These are phyloP conservation scores for Petrocephalus microphthalmus DNA, from an alignment of 2,113 vertebrate genomes.

Conservation along the genomic window DNA sequence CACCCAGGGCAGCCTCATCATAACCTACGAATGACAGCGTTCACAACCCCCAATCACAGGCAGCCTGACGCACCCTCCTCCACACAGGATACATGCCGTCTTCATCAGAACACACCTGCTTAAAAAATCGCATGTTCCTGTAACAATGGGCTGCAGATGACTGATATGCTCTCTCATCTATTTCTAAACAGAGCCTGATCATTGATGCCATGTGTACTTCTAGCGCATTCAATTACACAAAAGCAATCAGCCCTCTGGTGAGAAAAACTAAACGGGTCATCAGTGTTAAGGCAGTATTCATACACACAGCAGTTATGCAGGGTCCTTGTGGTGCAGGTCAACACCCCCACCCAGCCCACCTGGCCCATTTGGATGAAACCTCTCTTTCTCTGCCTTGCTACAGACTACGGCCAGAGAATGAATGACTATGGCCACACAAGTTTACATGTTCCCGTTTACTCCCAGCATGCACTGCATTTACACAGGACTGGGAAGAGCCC, in stretches of 20 bases:
- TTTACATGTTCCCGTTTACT: slow-evolving; percentile 52
- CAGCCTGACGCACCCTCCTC: slow-evolving; percentile 16
- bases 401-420: slow-evolving; percentile 43
- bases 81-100: slow-evolving; percentile 52
- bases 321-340: slow-evolving; percentile 39
- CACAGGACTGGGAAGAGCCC: not conserved
- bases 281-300: slow-evolving; percentile 60
- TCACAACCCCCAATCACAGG: slow-evolving; percentile 51
- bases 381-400: slow-evolving; percentile 39
- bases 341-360: slow-evolving; percentile 62
- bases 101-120: not conserved
- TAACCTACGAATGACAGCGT: not conserved
- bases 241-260: slow-evolving; percentile 64
- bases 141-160: slow-evolving; percentile 69
- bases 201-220: slow-evolving; percentile 65
- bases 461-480: slow-evolving; percentile 40
- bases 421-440: slow-evolving; percentile 53
- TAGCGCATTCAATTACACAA: slow-evolving; percentile 66
- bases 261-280: slow-evolving; percentile 40
- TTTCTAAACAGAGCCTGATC: slow-evolving; percentile 69
- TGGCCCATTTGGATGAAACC: slow-evolving; percentile 51
- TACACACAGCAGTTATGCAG: slow-evolving; percentile 56
- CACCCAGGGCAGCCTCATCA: slow-evolving; percentile 81
- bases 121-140: slow-evolving; percentile 34
- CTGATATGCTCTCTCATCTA: slow-evolving; percentile 66